phyloP scores from a whole-genome alignment of 2,113 vertebrate genomes.

The Amphilophus citrinellus region DNA sequence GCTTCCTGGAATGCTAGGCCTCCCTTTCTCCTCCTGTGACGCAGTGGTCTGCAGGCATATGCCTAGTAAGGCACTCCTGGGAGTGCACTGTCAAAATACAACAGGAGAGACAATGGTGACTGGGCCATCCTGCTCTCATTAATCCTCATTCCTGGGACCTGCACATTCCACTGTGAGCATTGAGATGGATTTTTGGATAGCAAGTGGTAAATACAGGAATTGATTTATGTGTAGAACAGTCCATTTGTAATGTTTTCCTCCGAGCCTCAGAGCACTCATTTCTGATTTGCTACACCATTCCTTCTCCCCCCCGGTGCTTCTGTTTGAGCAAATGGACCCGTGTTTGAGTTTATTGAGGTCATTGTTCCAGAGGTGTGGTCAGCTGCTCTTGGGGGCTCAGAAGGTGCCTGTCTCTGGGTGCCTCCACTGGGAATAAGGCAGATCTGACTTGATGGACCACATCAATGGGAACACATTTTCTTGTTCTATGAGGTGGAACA shows the following conservation, averaged over 20 bases:
- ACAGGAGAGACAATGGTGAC: slow-evolving; percentile 57
- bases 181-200: slow-evolving; percentile 69
- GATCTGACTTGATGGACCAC: slow-evolving; percentile 63
- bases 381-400: slow-evolving; percentile 53
- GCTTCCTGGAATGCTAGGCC: slow-evolving; percentile 53
- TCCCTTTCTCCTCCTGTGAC: slow-evolving; percentile 31
- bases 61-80: slow-evolving; percentile 38
- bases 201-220: slow-evolving; percentile 70
- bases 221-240: slow-evolving; percentile 70
- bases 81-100: slow-evolving; percentile 71
- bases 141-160: slow-evolving; percentile 72
- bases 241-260: slow-evolving; percentile 73
- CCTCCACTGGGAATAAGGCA: slow-evolving; percentile 46
- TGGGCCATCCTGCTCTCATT: slow-evolving; percentile 65
- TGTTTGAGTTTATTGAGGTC: slow-evolving; percentile 76
- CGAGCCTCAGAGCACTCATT: slow-evolving; percentile 61
- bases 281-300: slow-evolving; percentile 64
- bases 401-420: slow-evolving; percentile 61
- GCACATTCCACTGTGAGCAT: slow-evolving; percentile 34
- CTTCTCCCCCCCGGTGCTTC: slow-evolving; percentile 53
- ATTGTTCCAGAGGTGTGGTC: slow-evolving; percentile 76
- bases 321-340: slow-evolving; percentile 67
- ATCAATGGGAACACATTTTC: slow-evolving; percentile 74
- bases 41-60: slow-evolving; percentile 52
- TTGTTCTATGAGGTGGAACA: slow-evolving; percentile 74